phyloP scores from a whole-genome alignment of 1,140 invertebrate genomes.

The Geopemphigus sp. region DNA sequence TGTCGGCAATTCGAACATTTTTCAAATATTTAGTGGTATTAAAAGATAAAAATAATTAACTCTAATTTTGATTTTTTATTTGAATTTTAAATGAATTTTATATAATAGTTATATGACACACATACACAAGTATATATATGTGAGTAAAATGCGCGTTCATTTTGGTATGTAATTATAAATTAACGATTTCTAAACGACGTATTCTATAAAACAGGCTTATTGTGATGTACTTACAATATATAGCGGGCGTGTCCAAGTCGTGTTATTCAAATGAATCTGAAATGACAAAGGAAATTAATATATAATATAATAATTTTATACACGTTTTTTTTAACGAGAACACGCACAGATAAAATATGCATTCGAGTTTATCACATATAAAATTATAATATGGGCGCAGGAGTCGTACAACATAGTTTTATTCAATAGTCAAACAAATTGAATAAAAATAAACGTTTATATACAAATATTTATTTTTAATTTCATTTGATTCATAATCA shows the following conservation, averaged over 20 bases:
- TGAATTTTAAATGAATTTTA: too few relatives aligned
- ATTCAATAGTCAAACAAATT: not conserved
- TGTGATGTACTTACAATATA: not conserved
- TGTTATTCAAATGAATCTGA: not conserved
- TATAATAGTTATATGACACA: too few relatives aligned
- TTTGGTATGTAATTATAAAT: too few relatives aligned
- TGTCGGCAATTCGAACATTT: too few relatives aligned
- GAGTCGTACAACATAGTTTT: not conserved
- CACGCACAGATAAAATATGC: constrained; percentile 9
- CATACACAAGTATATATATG: too few relatives aligned
- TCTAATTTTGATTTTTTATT: too few relatives aligned
- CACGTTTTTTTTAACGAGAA: not conserved
- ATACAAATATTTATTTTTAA: constrained; percentile 3
- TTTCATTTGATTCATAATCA: not conserved
- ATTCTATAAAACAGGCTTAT: too few relatives aligned
- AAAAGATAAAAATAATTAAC: too few relatives aligned
- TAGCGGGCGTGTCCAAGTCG: not conserved
- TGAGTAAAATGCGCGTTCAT: too few relatives aligned
- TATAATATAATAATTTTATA: not conserved
- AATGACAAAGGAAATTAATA: not conserved
- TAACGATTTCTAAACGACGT: too few relatives aligned
- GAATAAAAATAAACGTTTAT: not conserved
- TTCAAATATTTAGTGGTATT: too few relatives aligned
- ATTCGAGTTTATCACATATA: not conserved
- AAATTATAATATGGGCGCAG: not conserved